Evolutionary conservation across 1,140 invertebrate genomes (phyloP).

Genomic region (Teleogryllus occipitalis): DNA sequence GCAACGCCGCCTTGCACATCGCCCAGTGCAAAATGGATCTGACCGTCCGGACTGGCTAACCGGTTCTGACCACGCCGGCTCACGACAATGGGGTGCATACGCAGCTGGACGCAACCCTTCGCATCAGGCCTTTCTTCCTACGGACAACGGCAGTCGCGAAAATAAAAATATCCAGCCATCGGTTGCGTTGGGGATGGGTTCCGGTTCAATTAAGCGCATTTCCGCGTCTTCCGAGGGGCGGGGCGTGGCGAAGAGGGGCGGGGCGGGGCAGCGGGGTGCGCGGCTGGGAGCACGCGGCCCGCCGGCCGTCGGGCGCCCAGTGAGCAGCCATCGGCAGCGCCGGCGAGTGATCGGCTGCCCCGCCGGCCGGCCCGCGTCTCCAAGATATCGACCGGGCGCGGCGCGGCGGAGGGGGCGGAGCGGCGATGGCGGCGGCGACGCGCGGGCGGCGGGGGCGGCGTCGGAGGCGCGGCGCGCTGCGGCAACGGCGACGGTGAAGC

Average conservation of each 20-base stretch:
- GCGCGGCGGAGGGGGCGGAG: not conserved
- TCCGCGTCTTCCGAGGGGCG: not conserved
- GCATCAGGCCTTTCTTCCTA: not conserved
- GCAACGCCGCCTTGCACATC: not conserved
- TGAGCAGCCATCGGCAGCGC: not conserved
- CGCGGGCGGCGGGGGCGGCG: too few species aligned
- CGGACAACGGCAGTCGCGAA: not conserved
- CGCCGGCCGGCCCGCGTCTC: too few species aligned
- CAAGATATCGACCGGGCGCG: not conserved
- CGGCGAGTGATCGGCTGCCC: not conserved
- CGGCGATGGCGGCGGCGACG: too few species aligned
- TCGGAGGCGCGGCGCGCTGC: too few species aligned
- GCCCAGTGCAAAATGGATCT: not conserved
- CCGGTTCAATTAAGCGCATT: not conserved
- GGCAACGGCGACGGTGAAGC: too few species aligned
- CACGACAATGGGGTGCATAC: not conserved
- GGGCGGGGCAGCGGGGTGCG: not conserved
- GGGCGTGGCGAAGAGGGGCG: not conserved
- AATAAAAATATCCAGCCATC: not conserved
- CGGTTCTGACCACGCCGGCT: not conserved
- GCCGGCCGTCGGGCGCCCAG: not conserved
- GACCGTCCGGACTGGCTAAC: not conserved
- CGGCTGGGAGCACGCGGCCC: too few species aligned
- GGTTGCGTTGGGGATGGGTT: not conserved
- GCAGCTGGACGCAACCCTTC: not conserved